Conservation (phyloP, 1,140 invertebrate species). For the Lepidurus arcticus region DNA sequence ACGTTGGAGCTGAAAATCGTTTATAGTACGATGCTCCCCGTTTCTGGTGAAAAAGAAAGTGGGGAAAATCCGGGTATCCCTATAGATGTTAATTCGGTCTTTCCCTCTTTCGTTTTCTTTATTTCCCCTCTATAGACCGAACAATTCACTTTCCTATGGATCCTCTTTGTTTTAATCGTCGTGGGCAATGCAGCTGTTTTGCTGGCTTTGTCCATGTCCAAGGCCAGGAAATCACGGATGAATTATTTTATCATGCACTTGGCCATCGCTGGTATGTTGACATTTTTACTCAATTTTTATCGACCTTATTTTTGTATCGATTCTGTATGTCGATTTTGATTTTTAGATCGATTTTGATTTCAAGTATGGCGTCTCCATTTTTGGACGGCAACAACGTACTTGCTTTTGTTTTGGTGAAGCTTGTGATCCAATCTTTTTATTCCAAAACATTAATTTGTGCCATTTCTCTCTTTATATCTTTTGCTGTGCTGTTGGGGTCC, state of each 20-base stretch:
- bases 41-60: no score
- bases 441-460: constrained; percentile 15
- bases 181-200: constrained; percentile 82
- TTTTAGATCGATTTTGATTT: no score
- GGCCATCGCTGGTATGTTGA: constrained; percentile 68
- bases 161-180: constrained; percentile 80
- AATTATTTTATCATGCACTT: constrained; percentile 95
- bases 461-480: constrained; percentile 20
- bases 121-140: constrained; percentile 64
- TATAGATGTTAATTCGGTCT: neutral
- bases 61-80: neutral
- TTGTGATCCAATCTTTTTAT: constrained; percentile 25
- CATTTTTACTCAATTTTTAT: constrained; percentile 16
- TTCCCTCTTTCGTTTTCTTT: constrained; percentile 24
- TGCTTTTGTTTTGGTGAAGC: neutral
- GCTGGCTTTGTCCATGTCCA: constrained; percentile 71
- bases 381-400: neutral
- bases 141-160: constrained; percentile 81
- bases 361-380: no score
- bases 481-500: neutral
- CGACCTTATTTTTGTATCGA: neutral
- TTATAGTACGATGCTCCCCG: no score
- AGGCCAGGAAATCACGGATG: constrained; percentile 82
- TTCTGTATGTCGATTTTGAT: neutral
- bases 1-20: no score